phyloP scores from a whole-genome alignment of 2,113 vertebrate species.

The Zosterops hypoxanthus region DNA sequence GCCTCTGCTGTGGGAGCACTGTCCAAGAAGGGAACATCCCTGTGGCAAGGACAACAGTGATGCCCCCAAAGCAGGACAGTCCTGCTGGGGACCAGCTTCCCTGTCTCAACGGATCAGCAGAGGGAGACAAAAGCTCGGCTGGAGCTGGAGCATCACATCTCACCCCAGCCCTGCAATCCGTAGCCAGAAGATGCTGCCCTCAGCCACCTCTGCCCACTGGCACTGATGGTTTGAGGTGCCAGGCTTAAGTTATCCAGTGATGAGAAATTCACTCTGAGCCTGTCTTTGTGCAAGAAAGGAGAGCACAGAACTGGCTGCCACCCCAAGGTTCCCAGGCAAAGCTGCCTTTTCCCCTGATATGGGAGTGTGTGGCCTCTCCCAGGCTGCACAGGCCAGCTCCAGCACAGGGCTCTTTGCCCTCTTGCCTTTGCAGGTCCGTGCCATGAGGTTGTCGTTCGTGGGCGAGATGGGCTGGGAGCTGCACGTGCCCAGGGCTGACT shows the following conservation, averaged over 20 bases:
- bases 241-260: not conserved
- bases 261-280: not conserved
- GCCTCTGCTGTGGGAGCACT: not conserved
- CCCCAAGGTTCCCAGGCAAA: accelerated
- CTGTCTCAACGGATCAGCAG: not conserved
- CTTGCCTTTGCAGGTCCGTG: slow-evolving; percentile 81
- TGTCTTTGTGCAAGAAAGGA: not conserved
- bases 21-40: not conserved
- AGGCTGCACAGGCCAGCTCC: not conserved
- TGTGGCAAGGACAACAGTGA: not conserved
- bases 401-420: accelerated
- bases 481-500: slow-evolving; percentile 84
- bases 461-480: slow-evolving; percentile 98
- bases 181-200: not conserved
- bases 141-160: not conserved
- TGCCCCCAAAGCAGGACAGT: not conserved
- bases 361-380: accelerated
- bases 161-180: not conserved
- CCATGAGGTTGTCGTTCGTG: slow-evolving; percentile 91
- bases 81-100: not conserved
- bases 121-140: slow-evolving; percentile 50
- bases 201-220: not conserved
- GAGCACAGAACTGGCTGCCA: not conserved
- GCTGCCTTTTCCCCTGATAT: accelerated
- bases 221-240: accelerated